Conservation (phyloP, 2,797 vertebrate species). For the Sebastes hubbsi region DNA sequence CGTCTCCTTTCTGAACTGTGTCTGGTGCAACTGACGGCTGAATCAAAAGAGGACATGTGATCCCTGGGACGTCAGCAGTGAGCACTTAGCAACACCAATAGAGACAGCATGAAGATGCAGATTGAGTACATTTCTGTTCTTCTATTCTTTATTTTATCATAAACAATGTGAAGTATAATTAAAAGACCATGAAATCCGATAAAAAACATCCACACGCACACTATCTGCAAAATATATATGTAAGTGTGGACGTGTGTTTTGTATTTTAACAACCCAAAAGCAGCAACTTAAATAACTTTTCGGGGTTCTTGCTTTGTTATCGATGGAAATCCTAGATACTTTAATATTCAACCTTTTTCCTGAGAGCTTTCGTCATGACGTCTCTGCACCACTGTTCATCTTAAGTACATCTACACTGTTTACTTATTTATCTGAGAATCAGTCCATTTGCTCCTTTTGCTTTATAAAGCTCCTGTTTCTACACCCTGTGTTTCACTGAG, state of each 20-base stretch:
- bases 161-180: neutral
- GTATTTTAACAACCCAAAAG: neutral
- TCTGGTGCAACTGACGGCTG: neutral
- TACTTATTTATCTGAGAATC: conserved; percentile 72
- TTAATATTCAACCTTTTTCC: conserved; percentile 53
- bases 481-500: conserved; percentile 44
- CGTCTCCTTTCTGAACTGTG: too few relatives aligned
- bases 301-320: neutral
- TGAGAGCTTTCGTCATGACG: conserved; percentile 45
- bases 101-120: neutral
- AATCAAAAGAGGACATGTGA: neutral
- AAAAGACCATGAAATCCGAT: neutral
- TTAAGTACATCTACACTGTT: conserved; percentile 59
- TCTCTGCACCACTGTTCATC: conserved; percentile 41
- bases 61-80: neutral
- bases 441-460: conserved; percentile 36
- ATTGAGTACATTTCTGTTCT: neutral
- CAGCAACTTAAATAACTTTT: neutral
- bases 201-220: neutral
- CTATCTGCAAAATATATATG: neutral
- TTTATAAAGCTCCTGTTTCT: conserved; percentile 44
- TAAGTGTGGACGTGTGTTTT: neutral
- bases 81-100: neutral
- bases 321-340: conserved; percentile 20
- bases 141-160: neutral